Evolutionary conservation across 2,888 invertebrate species (phyloP).

Genomic region (Epistrophe eligans): DNA sequence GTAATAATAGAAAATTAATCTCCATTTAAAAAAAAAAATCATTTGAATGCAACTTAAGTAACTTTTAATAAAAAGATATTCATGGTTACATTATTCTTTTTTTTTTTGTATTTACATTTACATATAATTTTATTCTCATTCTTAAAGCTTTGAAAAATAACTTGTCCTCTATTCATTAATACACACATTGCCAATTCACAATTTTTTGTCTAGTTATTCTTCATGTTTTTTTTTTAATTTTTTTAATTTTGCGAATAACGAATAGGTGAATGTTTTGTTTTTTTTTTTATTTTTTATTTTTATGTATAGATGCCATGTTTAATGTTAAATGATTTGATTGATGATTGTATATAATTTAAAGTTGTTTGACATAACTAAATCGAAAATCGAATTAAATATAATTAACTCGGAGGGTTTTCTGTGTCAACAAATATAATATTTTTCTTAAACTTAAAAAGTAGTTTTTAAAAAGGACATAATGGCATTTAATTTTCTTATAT

Average conservation of each 20-base stretch:
- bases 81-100: conserved; percentile 43
- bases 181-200: conserved; percentile 33
- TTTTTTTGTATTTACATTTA: conserved; percentile 48
- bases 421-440: conserved; percentile 2
- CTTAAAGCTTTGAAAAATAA: conserved; percentile 74
- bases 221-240: conserved; percentile 27
- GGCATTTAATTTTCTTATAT: conserved; percentile 27
- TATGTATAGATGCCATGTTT: conserved; percentile 44
- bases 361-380: conserved; percentile 14
- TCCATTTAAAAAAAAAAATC: not conserved
- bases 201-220: conserved; percentile 35
- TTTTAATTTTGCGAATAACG: conserved; percentile 22
- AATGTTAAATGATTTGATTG: conserved; percentile 39
- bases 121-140: conserved; percentile 48
- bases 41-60: conserved; percentile 40
- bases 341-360: conserved; percentile 50
- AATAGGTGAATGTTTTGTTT: conserved; percentile 27
- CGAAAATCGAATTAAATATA: conserved; percentile 5
- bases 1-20: too few species aligned
- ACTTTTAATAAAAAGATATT: conserved; percentile 47
- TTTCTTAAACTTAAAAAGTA: conserved; percentile 2
- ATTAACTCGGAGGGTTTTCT: conserved; percentile 55
- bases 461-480: not conserved
- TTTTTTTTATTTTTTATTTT: conserved; percentile 20
- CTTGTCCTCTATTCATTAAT: conserved; percentile 32